phyloP scores from a whole-genome alignment of 2,113 vertebrate species.

The Vulpes vulpes region DNA sequence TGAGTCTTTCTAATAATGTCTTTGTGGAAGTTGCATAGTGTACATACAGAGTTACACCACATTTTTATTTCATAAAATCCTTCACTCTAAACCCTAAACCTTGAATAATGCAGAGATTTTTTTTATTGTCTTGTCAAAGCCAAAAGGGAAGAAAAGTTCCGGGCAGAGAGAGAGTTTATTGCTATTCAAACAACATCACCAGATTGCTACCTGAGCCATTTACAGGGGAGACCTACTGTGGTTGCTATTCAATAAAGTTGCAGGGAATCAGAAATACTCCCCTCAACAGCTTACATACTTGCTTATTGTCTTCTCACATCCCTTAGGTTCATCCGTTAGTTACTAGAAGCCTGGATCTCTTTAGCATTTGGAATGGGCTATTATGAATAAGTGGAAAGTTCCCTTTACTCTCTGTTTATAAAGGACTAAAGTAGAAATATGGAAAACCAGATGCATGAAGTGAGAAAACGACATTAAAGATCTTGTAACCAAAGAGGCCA shows the following conservation, averaged over 20 bases:
- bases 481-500: not conserved
- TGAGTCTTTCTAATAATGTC: not conserved
- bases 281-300: not conserved
- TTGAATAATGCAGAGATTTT: not conserved
- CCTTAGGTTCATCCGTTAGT: not conserved
- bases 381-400: not conserved
- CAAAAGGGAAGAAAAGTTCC: not conserved
- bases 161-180: not conserved
- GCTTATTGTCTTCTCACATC: constrained; percentile 1
- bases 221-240: not conserved
- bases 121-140: not conserved
- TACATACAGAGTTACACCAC: not conserved
- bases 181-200: not conserved
- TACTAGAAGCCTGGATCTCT: not conserved
- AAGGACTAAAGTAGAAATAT: not conserved
- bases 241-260: not conserved
- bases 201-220: not conserved
- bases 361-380: not conserved
- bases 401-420: not conserved
- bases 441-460: not conserved
- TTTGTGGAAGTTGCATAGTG: not conserved
- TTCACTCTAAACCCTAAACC: not conserved
- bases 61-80: not conserved
- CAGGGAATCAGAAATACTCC: not conserved
- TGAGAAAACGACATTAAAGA: not conserved